Percentiles rank a stretch among this genome's conserved stretches.
Evolutionary conservation across 2,797 vertebrate species (phyloP).

Genomic region (Pseudochirops cupreus): DNA sequence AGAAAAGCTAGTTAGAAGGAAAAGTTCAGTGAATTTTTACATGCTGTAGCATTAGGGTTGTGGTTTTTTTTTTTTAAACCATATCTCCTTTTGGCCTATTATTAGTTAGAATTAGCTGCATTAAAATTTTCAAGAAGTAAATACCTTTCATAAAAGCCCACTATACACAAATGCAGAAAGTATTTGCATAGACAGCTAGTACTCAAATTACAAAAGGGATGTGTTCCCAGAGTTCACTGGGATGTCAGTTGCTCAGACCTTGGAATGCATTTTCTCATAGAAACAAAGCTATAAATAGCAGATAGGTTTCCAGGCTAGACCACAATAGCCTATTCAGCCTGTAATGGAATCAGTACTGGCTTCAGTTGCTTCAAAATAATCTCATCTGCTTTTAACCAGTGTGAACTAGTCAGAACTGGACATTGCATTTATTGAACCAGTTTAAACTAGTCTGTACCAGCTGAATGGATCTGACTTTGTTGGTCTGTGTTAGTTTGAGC

Average conservation of each 20-base stretch:
- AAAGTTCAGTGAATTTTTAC: slow-evolving; percentile 14
- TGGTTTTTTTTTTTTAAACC: slow-evolving; percentile 39
- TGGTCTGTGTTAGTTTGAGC: neutral
- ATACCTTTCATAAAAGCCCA: neutral
- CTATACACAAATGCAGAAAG: slow-evolving; percentile 21
- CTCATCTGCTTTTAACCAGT: neutral
- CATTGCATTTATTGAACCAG: neutral
- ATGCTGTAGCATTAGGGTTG: slow-evolving; percentile 16
- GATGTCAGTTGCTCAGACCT: neutral
- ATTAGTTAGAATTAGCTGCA: neutral
- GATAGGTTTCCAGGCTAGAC: slow-evolving; percentile 8
- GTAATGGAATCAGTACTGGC: neutral
- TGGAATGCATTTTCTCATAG: slow-evolving; percentile 32
- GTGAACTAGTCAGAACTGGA: neutral
- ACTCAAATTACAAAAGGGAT: slow-evolving; percentile 45
- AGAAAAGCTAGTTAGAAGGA: neutral
- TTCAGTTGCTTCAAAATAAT: neutral
- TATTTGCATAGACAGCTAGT: neutral
- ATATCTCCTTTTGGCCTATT: slow-evolving; percentile 20
- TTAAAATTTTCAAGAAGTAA: slow-evolving; percentile 56
- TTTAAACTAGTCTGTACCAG: neutral
- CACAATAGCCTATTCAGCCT: neutral
- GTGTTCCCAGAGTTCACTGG: slow-evolving; percentile 31
- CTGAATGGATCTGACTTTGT: neutral
- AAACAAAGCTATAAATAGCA: slow-evolving; percentile 31